These are phyloP conservation scores for Sarcophaga caerulescens DNA, from an alignment of 2,888 invertebrate species.

Conservation along the genomic window DNA sequence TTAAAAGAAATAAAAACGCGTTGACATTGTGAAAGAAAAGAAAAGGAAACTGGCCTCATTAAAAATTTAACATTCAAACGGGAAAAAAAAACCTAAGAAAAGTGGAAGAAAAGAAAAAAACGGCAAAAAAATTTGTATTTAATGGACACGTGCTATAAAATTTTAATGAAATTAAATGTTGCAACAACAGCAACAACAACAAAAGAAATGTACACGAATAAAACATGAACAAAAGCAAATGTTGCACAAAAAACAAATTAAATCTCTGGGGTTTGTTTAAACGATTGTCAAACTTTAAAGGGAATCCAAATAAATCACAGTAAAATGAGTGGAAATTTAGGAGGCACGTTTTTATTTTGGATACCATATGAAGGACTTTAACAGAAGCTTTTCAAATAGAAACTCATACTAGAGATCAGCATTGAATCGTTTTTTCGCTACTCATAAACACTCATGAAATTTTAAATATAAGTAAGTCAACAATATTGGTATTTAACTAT, in stretches of 20 bases:
- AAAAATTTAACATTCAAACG: conserved; percentile 5
- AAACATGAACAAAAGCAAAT: background rate
- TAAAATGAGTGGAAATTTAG: too few relatives aligned
- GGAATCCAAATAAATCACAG: too few relatives aligned
- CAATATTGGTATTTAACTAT: too few relatives aligned
- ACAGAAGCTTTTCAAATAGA: too few relatives aligned
- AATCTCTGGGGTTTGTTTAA: background rate
- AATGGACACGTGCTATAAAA: conserved; percentile 58
- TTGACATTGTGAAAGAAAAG: conserved; percentile 31
- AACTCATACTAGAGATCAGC: too few relatives aligned
- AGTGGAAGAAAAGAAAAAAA: background rate
- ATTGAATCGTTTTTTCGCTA: too few relatives aligned
- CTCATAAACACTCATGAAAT: too few relatives aligned
- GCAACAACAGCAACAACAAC: too few relatives aligned
- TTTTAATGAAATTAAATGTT: conserved; percentile 24
- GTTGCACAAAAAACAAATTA: background rate
- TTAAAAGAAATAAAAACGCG: conserved; percentile 28
- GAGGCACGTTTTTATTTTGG: too few relatives aligned
- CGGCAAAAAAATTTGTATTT: conserved; percentile 20
- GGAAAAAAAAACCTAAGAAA: background rate
- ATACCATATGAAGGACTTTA: too few relatives aligned
- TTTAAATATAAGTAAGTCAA: too few relatives aligned
- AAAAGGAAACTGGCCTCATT: conserved; percentile 57
- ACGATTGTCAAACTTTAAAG: too few relatives aligned
- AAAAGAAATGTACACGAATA: background rate